Percentiles rank a stretch among this genome's conserved stretches.
These are phyloP conservation scores for Furcula furcula DNA, from an alignment of 2,888 invertebrate genomes.

Conservation along the genomic window DNA sequence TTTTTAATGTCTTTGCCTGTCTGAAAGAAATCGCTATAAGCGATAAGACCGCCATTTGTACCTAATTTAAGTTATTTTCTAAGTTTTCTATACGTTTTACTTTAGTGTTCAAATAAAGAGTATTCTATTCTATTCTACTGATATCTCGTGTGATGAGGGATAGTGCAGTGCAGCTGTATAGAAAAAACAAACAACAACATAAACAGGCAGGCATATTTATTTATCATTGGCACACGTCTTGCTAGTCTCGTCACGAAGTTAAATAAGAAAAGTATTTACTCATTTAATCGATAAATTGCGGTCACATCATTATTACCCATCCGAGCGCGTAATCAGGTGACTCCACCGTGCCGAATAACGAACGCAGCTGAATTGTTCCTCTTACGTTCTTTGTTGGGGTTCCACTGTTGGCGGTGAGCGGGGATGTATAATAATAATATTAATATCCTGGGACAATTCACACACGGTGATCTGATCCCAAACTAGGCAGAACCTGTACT, in stretches of 20 bases:
- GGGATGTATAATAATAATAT: no score
- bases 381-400: constrained; percentile 29
- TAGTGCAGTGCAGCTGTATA: background rate
- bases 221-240: background rate
- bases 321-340: constrained; percentile 65
- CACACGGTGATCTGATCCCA: no score
- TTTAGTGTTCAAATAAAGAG: no score
- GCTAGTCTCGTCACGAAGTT: background rate
- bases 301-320: constrained; percentile 31
- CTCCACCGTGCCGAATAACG: constrained; percentile 58
- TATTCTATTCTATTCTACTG: no score
- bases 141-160: no score
- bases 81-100: no score
- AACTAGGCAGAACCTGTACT: constrained; percentile 6
- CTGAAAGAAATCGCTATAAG: no score
- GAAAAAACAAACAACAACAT: background rate
- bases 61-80: no score
- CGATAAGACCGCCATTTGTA: no score
- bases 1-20: no score
- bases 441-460: no score
- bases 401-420: constrained; percentile 21
- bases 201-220: background rate
- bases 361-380: constrained; percentile 52
- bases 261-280: no score
- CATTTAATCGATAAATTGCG: constrained; percentile 4